phyloP scores from a whole-genome alignment of 2,888 invertebrate species.

The Lithophane socia region DNA sequence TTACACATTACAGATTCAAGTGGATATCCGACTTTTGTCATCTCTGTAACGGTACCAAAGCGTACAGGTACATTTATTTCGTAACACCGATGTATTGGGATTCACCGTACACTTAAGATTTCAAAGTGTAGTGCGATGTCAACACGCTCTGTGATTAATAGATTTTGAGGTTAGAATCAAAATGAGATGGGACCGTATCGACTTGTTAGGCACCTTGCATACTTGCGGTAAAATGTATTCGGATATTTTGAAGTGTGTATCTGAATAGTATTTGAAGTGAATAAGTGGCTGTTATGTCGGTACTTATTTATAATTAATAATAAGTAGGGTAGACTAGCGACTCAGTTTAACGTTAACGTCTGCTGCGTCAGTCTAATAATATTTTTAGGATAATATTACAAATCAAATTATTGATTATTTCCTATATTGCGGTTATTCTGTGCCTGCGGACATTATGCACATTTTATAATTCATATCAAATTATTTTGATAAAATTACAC shows the following conservation, averaged over 20 bases:
- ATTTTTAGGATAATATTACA: too few relatives aligned
- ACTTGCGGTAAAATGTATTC: conserved; percentile 8
- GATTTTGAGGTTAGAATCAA: conserved; percentile 67
- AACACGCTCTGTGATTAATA: conserved; percentile 69
- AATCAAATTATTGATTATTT: background rate
- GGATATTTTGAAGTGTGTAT: background rate
- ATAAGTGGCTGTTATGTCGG: too few relatives aligned
- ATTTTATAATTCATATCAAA: background rate
- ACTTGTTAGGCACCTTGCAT: conserved; percentile 46
- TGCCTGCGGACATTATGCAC: background rate
- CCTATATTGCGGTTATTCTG: background rate
- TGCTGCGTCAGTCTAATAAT: too few relatives aligned
- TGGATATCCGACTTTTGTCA: conserved; percentile 46
- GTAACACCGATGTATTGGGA: conserved; percentile 57
- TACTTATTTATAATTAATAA: too few relatives aligned
- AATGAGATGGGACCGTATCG: conserved; percentile 66
- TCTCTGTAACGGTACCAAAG: conserved; percentile 32
- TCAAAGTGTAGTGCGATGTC: conserved; percentile 61
- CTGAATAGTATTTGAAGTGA: too few relatives aligned
- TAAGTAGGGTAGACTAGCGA: too few relatives aligned
- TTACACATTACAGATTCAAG: conserved; percentile 32
- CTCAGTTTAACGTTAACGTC: too few relatives aligned
- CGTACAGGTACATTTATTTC: conserved; percentile 55
- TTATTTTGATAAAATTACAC: background rate
- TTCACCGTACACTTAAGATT: conserved; percentile 62